Conservation (phyloP, 2,888 invertebrate genomes). For the Tipula vernalis region DNA sequence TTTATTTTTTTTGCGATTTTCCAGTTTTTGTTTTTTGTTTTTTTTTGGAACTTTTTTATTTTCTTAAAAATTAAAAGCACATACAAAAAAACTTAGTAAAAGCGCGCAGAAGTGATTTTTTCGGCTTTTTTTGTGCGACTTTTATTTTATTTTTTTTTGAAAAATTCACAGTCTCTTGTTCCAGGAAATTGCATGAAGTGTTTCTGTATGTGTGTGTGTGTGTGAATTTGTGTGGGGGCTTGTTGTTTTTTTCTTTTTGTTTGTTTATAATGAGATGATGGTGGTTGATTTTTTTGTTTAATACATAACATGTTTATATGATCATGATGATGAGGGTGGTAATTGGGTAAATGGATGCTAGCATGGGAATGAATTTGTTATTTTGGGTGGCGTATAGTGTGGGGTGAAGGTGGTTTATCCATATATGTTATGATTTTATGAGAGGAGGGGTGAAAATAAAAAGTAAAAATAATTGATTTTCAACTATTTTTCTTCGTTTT, state of each 20-base stretch:
- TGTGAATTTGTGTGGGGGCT: not conserved
- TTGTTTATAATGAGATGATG: not conserved
- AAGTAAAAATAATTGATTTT: not conserved
- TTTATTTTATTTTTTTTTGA: not conserved
- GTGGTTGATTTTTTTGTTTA: not conserved
- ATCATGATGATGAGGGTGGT: not conserved
- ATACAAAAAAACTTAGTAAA: not conserved
- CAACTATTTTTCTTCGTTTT: not conserved
- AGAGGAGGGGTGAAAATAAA: not conserved
- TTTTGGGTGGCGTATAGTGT: not conserved
- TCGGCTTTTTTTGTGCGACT: not conserved
- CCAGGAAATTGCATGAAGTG: not conserved
- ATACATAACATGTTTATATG: not conserved
- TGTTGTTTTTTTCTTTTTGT: not conserved
- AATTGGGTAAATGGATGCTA: not conserved
- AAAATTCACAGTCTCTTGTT: not conserved
- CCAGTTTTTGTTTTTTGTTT: not conserved
- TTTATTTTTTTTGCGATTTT: not conserved
- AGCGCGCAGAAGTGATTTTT: constrained; percentile 4
- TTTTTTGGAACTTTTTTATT: not conserved
- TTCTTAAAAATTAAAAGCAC: not conserved
- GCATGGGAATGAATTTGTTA: not conserved
- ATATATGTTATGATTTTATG: not conserved
- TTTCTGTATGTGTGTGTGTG: not conserved
- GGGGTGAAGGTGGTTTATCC: not conserved